Evolutionary conservation across 2,888 invertebrate species (phyloP).

Genomic region (Orthosia gothica): DNA sequence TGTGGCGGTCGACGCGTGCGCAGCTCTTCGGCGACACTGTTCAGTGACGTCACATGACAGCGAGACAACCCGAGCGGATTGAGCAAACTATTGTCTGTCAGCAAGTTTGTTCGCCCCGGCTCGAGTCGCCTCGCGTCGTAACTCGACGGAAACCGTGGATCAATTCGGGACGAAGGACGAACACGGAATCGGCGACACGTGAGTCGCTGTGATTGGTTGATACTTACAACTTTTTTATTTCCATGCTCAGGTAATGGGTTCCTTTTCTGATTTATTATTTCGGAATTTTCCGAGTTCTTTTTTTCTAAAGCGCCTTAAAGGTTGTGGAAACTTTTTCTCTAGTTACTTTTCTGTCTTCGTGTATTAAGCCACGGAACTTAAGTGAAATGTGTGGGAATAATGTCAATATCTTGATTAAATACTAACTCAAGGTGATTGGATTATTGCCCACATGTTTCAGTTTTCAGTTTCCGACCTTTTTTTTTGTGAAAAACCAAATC

Average conservation of each 20-base stretch:
- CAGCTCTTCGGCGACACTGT: constrained; percentile 59
- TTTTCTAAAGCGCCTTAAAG: background rate
- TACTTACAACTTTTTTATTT: constrained; percentile 36
- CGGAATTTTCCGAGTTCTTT: background rate
- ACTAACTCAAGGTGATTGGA: constrained; percentile 48
- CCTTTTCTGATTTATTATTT: constrained; percentile 16
- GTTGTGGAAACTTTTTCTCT: constrained; percentile 7
- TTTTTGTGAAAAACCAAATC: constrained; percentile 53
- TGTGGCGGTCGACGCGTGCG: constrained; percentile 76
- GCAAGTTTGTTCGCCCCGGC: constrained; percentile 92
- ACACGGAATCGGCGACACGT: constrained; percentile 67
- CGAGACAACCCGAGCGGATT: constrained; percentile 90
- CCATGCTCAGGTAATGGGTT: constrained; percentile 14
- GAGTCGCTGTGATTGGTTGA: constrained; percentile 71
- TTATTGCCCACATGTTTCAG: constrained; percentile 59
- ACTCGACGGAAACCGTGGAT: constrained; percentile 48
- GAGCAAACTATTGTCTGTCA: constrained; percentile 88
- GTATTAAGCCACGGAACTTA: constrained; percentile 33
- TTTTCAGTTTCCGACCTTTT: constrained; percentile 46
- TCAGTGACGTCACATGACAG: constrained; percentile 71
- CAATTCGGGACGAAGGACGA: constrained; percentile 10
- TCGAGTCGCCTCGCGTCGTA: constrained; percentile 88
- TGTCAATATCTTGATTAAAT: constrained; percentile 62
- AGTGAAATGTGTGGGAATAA: constrained; percentile 40
- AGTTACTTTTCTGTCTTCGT: constrained; percentile 8